Conservation (phyloP, 2,113 vertebrate genomes). For the Scomber scombrus region DNA sequence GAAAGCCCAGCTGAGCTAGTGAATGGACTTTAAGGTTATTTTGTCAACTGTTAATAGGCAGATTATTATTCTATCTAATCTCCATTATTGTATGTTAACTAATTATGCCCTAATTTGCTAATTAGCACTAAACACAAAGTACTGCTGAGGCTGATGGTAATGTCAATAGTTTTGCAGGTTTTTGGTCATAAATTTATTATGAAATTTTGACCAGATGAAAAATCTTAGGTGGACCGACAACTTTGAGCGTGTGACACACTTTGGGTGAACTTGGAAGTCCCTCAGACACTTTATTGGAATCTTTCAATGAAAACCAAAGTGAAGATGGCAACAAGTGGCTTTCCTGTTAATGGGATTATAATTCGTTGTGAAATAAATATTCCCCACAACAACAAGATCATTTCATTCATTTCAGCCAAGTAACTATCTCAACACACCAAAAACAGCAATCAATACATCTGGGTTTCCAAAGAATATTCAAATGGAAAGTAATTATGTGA, state of each 20-base stretch:
- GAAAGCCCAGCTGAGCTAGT: too few relatives aligned
- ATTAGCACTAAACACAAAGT: too few relatives aligned
- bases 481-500: background rate
- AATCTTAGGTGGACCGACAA: too few relatives aligned
- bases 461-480: background rate
- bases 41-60: too few relatives aligned
- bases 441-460: background rate
- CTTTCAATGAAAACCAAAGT: background rate
- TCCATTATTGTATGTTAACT: too few relatives aligned
- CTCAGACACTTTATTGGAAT: background rate
- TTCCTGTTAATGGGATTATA: background rate
- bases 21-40: too few relatives aligned
- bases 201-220: too few relatives aligned
- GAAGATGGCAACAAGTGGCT: background rate
- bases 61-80: too few relatives aligned
- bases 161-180: too few relatives aligned
- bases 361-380: background rate
- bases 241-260: background rate
- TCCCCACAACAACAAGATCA: background rate
- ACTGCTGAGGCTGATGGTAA: too few relatives aligned
- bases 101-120: too few relatives aligned
- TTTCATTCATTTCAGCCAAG: background rate
- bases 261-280: background rate
- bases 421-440: constrained; percentile 1
- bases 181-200: too few relatives aligned